Percentiles rank a stretch among this genome's conserved stretches.
These are phyloP conservation scores for Amniataba percoides DNA, from an alignment of 2,797 vertebrate species.

Conservation along the genomic window DNA sequence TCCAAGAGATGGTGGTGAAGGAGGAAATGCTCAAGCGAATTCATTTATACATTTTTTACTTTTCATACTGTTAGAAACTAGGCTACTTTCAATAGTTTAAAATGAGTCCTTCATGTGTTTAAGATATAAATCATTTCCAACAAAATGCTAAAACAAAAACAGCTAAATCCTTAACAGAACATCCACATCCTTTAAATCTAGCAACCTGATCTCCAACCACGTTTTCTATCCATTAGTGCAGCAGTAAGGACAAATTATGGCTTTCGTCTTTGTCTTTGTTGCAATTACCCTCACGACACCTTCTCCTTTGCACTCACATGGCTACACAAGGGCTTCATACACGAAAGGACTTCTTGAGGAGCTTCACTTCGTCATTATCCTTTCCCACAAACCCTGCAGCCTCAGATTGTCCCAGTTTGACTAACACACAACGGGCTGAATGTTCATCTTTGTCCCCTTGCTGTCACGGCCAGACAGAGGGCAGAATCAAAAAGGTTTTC, in stretches of 20 bases:
- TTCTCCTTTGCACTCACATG: conserved; percentile 49
- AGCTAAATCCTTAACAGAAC: not conserved
- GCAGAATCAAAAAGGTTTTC: conserved; percentile 5
- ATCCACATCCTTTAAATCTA: conserved; percentile 57
- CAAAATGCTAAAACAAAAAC: conserved; percentile 4
- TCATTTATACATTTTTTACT: no score
- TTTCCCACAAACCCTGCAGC: conserved; percentile 64
- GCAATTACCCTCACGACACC: conserved; percentile 87
- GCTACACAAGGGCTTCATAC: conserved; percentile 39
- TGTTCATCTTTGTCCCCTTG: conserved; percentile 49
- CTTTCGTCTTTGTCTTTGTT: conserved; percentile 83
- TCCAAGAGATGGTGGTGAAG: not conserved
- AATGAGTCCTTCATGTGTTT: not conserved
- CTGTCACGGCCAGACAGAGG: conserved; percentile 32
- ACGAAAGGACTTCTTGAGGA: conserved; percentile 81
- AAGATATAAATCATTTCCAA: not conserved
- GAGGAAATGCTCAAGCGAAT: not conserved
- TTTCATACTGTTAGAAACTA: not conserved
- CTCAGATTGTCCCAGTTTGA: conserved; percentile 76
- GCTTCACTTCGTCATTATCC: conserved; percentile 68
- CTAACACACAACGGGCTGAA: conserved; percentile 51
- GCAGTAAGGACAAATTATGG: conserved; percentile 83
- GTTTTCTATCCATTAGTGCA: conserved; percentile 81
- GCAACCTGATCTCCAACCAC: conserved; percentile 71
- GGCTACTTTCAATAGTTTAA: not conserved